Evolutionary conservation across 2,888 invertebrate genomes (phyloP).

Genomic region (Spatulosminthurus flaviceps): DNA sequence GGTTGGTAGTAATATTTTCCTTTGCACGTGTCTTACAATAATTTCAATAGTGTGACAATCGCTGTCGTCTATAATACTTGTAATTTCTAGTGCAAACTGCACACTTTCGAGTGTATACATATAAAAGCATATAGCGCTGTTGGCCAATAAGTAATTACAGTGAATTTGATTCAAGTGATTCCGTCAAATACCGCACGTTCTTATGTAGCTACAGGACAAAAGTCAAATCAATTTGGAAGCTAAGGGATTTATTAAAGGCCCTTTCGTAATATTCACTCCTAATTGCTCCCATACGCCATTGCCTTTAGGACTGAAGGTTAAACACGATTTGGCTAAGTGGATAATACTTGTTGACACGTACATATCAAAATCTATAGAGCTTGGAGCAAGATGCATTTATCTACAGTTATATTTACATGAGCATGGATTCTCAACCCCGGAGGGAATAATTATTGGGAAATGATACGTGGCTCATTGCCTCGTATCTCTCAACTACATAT

Average conservation of each 20-base stretch:
- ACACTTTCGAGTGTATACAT: too few species aligned
- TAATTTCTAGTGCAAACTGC: too few species aligned
- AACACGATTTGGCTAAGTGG: conserved; percentile 1
- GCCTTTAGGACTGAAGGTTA: neutral
- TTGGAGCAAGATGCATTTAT: neutral
- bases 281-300: conserved; percentile 18
- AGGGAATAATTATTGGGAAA: conserved; percentile 23
- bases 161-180: too few species aligned
- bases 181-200: too few species aligned
- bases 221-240: neutral
- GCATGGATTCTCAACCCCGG: neutral
- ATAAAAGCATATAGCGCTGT: too few species aligned
- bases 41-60: too few species aligned
- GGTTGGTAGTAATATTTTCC: too few species aligned
- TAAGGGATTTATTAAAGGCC: neutral
- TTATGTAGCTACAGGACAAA: conserved; percentile 16
- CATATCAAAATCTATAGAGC: neutral
- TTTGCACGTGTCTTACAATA: too few species aligned
- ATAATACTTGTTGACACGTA: neutral
- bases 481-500: too few species aligned
- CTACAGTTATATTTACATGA: neutral
- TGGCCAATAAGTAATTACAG: too few species aligned
- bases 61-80: too few species aligned
- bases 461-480: neutral
- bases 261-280: neutral